Conservation (phyloP, 2,113 vertebrate genomes). For the Seriola aureovittata region DNA sequence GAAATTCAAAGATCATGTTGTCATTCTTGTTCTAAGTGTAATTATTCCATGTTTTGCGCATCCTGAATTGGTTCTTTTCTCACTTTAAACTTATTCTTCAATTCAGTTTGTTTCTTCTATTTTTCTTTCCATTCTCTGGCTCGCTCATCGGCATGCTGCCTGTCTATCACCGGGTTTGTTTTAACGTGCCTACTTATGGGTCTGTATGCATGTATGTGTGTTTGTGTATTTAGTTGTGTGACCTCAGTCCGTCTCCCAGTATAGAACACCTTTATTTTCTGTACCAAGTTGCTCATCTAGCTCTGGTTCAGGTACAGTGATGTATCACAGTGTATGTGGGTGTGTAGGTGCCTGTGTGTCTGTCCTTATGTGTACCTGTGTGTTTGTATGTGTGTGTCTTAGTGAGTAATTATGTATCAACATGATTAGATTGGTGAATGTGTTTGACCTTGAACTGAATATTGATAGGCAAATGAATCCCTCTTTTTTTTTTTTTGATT, state of each 20-base stretch:
- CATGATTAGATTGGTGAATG: slow-evolving; percentile 6
- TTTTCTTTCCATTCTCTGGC: slow-evolving; percentile 44
- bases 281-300: slow-evolving; percentile 73
- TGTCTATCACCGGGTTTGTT: slow-evolving; percentile 66
- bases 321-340: not conserved
- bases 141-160: slow-evolving; percentile 62
- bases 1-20: slow-evolving; percentile 4
- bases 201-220: not conserved
- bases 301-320: slow-evolving; percentile 69
- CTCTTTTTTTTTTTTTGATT: slow-evolving; percentile 9
- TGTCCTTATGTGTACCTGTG: not conserved
- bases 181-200: not conserved
- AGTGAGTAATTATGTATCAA: not conserved
- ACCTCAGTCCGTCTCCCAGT: slow-evolving; percentile 74
- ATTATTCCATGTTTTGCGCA: slow-evolving; percentile 14
- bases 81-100: not conserved
- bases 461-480: not conserved
- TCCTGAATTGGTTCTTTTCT: slow-evolving; percentile 4
- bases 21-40: not conserved
- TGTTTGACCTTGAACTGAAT: not conserved
- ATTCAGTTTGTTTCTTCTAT: slow-evolving; percentile 37
- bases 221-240: slow-evolving; percentile 63
- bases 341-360: slow-evolving; percentile 5
- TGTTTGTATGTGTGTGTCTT: not conserved
- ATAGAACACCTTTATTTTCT: slow-evolving; percentile 77